Conservation (phyloP, 1,140 invertebrate species). For the Calephelis nemesis region DNA sequence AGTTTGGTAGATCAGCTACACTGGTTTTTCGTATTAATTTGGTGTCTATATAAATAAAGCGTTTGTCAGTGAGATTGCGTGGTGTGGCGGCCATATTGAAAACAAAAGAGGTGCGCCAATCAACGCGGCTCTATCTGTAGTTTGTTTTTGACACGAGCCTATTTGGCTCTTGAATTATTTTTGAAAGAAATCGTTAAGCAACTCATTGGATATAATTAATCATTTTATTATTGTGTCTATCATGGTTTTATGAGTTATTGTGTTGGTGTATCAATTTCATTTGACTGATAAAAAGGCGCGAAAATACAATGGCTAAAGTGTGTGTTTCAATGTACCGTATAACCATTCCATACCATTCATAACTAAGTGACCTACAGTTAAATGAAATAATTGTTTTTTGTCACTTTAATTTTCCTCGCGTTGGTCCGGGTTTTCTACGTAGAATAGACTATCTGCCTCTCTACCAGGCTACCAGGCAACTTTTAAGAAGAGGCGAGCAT, state of each 20-base stretch:
- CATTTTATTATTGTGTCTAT: not conserved
- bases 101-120: constrained; percentile 45
- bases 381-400: not conserved
- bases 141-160: constrained; percentile 27
- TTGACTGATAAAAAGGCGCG: not conserved
- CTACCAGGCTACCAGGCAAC: too few relatives aligned
- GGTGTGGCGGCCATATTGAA: constrained; percentile 36
- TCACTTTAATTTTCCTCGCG: too few relatives aligned
- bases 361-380: not conserved
- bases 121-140: constrained; percentile 37
- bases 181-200: constrained; percentile 7
- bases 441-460: too few relatives aligned
- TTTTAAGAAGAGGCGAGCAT: too few relatives aligned
- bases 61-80: constrained; percentile 25
- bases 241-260: constrained; percentile 5
- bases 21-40: constrained; percentile 31
- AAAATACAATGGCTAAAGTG: too few relatives aligned
- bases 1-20: constrained; percentile 22
- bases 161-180: constrained; percentile 22
- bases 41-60: constrained; percentile 31
- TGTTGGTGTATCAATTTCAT: constrained; percentile 3
- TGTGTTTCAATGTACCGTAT: too few relatives aligned
- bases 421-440: too few relatives aligned
- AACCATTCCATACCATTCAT: too few relatives aligned
- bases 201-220: constrained; percentile 24